Base-by-base conservation (phyloP, 2,797 vertebrate genomes). In the Falco rusticolus region DNA sequence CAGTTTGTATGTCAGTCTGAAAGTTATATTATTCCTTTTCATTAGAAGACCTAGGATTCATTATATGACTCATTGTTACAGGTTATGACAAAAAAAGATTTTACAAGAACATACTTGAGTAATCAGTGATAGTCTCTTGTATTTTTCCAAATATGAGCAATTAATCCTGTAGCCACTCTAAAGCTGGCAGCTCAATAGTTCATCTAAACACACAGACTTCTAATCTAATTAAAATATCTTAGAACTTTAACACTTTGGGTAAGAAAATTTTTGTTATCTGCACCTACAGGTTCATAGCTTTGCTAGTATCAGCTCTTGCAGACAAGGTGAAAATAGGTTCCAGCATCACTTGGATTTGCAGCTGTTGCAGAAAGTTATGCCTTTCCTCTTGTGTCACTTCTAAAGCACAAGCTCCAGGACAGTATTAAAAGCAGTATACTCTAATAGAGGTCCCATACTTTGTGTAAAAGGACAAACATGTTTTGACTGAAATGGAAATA, bases 261-360 rank as follows among this genome's bases (percentile, higher is more conserved):
- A 57, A 45, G 25, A 63, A 39, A 2, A 8, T 47, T 77, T 87
- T 88, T 60, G 17, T 6, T 60, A 6, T 68, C 26, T 77, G 13
- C 11, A 53, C 10, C 5, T 5, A 20, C 34, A 51, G 7, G 20
- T 41, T 53, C 9, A 21, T 7, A 3, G 11, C 8, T 48, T 7
- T 20, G 6, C 28, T 78, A 0, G 0, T 53, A 31, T 39, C 3
- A 3, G 29, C 12, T 77, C 43, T 59, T 59, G 61, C 1, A 6
- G 45, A 25, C 2, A 24, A 47, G 16, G 14, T 43, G 53, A 43
- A 68, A 65, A 12, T 28, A 50, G 12, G 29, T 78, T 74, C n/a
- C 65, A 78, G 9, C 19, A 69, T 16, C 54, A 63, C 24, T 1
- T 66, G 65, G 22, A 86, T n/a, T 15, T 48, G 43, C 28, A 65